Conservation (phyloP, 2,113 vertebrate species). For the Oplegnathus fasciatus region DNA sequence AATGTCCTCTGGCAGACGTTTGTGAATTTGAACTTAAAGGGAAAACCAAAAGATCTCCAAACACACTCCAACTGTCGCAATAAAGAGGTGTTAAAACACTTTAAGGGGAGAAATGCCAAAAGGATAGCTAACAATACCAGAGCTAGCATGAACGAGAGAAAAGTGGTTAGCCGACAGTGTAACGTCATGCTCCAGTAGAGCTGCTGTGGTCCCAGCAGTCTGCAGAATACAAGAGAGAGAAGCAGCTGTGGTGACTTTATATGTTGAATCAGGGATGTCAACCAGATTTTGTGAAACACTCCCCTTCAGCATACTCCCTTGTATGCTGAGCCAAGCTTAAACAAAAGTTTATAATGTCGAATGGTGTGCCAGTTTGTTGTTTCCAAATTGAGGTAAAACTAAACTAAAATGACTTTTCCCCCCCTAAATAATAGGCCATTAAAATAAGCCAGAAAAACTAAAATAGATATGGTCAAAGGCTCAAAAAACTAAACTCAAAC, state of each 20-base stretch:
- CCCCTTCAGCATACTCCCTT: neutral
- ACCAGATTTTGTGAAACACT: neutral
- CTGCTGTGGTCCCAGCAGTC: neutral
- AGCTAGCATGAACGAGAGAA: neutral
- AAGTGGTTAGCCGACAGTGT: neutral
- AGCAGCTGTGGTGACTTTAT: slow-evolving; percentile 1
- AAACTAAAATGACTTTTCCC: neutral
- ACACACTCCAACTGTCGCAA: neutral
- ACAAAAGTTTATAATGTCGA: neutral
- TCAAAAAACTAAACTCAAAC: neutral
- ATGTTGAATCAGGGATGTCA: slow-evolving; percentile 7
- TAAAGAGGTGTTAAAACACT: neutral
- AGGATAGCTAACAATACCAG: neutral
- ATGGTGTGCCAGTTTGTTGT: neutral
- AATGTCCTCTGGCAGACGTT: slow-evolving; percentile 23
- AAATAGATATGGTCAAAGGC: neutral
- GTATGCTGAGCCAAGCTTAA: neutral
- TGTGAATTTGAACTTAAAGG: slow-evolving; percentile 1
- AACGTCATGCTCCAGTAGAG: neutral
- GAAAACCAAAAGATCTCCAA: neutral
- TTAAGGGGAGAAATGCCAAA: neutral
- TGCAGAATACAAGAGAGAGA: neutral
- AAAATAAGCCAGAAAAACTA: slow-evolving; percentile 9
- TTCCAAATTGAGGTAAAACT: neutral
- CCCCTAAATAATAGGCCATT: slow-evolving; percentile 1